Base-by-base conservation (phyloP, 2,797 vertebrate genomes). In the Schizothorax lantsangensis region DNA sequence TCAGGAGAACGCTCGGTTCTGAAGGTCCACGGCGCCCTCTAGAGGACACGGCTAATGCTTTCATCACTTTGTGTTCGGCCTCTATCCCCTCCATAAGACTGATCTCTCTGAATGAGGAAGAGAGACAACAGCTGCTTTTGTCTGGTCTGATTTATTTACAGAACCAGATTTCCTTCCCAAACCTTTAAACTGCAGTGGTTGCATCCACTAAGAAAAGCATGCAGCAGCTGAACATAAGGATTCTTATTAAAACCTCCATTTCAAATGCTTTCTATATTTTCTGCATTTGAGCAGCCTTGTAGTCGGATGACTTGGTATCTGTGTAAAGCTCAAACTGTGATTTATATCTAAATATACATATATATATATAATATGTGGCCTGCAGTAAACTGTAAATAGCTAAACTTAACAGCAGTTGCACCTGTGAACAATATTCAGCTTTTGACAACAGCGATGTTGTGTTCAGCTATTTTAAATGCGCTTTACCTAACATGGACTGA, bases 1-100 rank as follows among this genome's bases (percentile, higher is more conserved):
- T 72, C 26, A 30, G 64, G 30, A 33, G 5, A 66, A 7, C 0
- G 14, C 64, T 66, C 89, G 71, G 85, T 89, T 87, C 45, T 62
- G 84, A 92, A 92, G 92, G 91, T 93, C 72, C 54, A 79, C 91
- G 87, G 86, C 85, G 89, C 93, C 93, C 93, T 88, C 95, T 93
- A 78, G 80, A 91, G 95, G 93, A 90, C 89, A 78, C 14, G 14
- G 19, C 86, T 74, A 89, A 84, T 52, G 90, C 85, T 89, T 86
- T 90, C 90, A 91, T 81, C 75, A 43, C 69, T 75, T 54, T 23
- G 26, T 74, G 59, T 84, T 54, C 15, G 6, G 14, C 83, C 59
- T 81, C 36, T 33, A n/a, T 80, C 71, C 57, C 69, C 36, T 47
- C 9, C n/a, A 26, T 62, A 26, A 69, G 75, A 40, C 75, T 66